Conservation (phyloP, 2,888 invertebrate species). For the Drosophila algonquin region DNA sequence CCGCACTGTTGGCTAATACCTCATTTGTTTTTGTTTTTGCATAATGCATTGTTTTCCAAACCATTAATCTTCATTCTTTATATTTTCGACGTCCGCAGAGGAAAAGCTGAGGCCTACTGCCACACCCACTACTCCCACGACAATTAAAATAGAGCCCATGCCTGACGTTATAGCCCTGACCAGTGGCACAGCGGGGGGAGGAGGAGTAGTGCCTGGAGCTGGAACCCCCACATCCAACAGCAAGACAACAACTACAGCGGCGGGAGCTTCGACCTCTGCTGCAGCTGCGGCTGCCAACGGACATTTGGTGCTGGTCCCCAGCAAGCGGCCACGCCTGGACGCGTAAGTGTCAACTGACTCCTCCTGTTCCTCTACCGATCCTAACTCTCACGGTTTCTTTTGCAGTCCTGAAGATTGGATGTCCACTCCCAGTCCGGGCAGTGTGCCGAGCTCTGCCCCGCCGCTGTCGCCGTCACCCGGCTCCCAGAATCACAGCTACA, state of each 20-base stretch:
- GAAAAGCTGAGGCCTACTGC: slow-evolving; percentile 60
- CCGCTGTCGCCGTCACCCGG: slow-evolving; percentile 89
- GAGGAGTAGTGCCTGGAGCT: slow-evolving; percentile 15
- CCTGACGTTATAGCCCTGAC: slow-evolving; percentile 79
- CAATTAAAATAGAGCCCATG: slow-evolving; percentile 83
- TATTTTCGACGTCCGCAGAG: slow-evolving; percentile 3
- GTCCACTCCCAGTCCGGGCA: slow-evolving; percentile 86
- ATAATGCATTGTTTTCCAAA: too few relatives aligned
- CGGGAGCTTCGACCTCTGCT: slow-evolving; percentile 46
- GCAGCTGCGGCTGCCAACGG: slow-evolving; percentile 83
- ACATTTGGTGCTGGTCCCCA: slow-evolving; percentile 82
- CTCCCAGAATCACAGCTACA: slow-evolving; percentile 85
- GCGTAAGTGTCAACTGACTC: slow-evolving; percentile 71
- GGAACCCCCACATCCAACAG: slow-evolving; percentile 36
- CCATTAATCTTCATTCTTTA: too few relatives aligned
- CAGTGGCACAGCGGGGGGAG: slow-evolving; percentile 36
- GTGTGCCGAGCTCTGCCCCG: slow-evolving; percentile 86
- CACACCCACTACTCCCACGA: slow-evolving; percentile 64
- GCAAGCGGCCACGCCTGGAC: slow-evolving; percentile 85
- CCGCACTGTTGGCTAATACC: too few relatives aligned
- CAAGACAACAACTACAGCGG: slow-evolving; percentile 39
- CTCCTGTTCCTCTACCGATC: too few relatives aligned
- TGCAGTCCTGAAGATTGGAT: slow-evolving; percentile 86
- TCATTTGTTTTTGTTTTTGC: too few relatives aligned
- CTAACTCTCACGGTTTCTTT: not conserved